Conservation (phyloP, 2,113 vertebrate species). For the Cyanoramphus novaezelandiae region DNA sequence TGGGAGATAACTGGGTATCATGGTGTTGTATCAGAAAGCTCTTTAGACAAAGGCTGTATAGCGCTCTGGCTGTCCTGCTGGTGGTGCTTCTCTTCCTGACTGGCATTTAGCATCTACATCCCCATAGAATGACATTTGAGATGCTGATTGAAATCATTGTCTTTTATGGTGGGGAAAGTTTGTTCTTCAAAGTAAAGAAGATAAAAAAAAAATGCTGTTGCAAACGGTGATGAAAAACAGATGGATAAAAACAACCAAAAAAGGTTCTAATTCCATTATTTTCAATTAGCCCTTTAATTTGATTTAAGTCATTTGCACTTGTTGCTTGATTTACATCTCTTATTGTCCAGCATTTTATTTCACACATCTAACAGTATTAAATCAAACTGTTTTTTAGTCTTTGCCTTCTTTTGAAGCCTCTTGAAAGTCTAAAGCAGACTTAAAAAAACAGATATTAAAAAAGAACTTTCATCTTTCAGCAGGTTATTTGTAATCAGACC, state of each 20-base stretch:
- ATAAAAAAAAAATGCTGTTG: constrained; percentile 44
- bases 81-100: background rate
- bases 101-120: constrained; percentile 18
- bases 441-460: constrained; percentile 55
- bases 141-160: constrained; percentile 50
- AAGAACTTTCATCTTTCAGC: constrained; percentile 54
- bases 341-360: constrained; percentile 65
- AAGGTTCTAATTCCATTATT: constrained; percentile 69
- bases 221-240: constrained; percentile 55
- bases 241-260: constrained; percentile 63
- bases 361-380: constrained; percentile 63
- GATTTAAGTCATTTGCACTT: constrained; percentile 55
- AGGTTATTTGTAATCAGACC: constrained; percentile 72
- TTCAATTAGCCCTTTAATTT: constrained; percentile 65
- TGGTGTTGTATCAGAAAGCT: background rate
- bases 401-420: constrained; percentile 64
- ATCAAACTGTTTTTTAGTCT: constrained; percentile 66
- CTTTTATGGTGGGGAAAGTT: constrained; percentile 44
- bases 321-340: constrained; percentile 58
- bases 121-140: constrained; percentile 34
- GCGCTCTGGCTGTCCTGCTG: background rate
- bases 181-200: constrained; percentile 72
- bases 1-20: background rate
- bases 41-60: background rate
- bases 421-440: constrained; percentile 41